Evolutionary conservation across 1,140 invertebrate species (phyloP).

Genomic region (Drosophila nigrodunni): DNA sequence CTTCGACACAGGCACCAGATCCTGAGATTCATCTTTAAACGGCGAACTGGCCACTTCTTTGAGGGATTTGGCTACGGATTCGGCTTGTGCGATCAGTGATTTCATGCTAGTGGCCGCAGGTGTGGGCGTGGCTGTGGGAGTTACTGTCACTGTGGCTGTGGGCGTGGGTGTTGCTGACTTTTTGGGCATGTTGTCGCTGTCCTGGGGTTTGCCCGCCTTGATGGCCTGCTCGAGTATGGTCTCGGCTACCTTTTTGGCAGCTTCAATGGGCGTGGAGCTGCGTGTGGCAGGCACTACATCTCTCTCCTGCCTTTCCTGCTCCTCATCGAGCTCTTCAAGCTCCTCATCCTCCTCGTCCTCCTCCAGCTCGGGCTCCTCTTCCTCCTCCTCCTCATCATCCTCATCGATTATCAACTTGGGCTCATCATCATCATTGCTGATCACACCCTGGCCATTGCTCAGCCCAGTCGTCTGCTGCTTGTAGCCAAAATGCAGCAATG

Average conservation of each 20-base stretch:
- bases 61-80: slow-evolving; percentile 76
- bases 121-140: slow-evolving; percentile 11
- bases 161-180: neutral
- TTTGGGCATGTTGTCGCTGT: neutral
- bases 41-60: slow-evolving; percentile 82
- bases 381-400: slow-evolving; percentile 88
- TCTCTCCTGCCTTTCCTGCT: neutral
- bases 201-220: slow-evolving; percentile 73
- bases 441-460: slow-evolving; percentile 26
- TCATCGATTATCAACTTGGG: slow-evolving; percentile 85
- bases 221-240: slow-evolving; percentile 86
- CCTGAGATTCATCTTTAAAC: slow-evolving; percentile 85
- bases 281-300: neutral
- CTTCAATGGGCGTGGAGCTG: slow-evolving; percentile 47
- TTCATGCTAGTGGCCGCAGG: slow-evolving; percentile 50
- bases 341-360: slow-evolving; percentile 48
- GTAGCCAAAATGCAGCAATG: slow-evolving; percentile 61
- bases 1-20: slow-evolving; percentile 91
- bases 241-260: slow-evolving; percentile 85
- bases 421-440: slow-evolving; percentile 82
- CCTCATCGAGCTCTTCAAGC: slow-evolving; percentile 23
- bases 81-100: slow-evolving; percentile 78
- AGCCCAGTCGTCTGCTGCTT: neutral
- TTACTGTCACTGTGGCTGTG: neutral
- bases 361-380: slow-evolving; percentile 65